phyloP scores from a whole-genome alignment of 2,797 vertebrate genomes.

The Discoglossus pictus region DNA sequence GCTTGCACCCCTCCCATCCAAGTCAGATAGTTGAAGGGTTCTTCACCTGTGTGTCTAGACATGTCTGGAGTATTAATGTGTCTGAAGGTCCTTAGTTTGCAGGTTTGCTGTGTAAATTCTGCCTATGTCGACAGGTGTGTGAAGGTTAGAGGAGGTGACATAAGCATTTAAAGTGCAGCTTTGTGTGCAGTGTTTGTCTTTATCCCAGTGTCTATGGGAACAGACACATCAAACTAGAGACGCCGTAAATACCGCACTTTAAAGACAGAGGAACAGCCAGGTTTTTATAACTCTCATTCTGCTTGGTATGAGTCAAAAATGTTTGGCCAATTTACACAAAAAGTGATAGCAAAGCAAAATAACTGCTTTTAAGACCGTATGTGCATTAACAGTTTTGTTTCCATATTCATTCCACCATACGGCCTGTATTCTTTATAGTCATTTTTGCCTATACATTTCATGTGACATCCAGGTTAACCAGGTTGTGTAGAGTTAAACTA shows the following conservation, averaged over 20 bases:
- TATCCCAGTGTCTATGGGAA: slow-evolving; percentile 53
- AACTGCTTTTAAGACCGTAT: too few relatives aligned
- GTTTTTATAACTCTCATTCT: slow-evolving; percentile 17
- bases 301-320: too few relatives aligned
- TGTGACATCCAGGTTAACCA: too few relatives aligned
- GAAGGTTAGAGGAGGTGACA: slow-evolving; percentile 55
- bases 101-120: slow-evolving; percentile 67
- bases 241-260: slow-evolving; percentile 16
- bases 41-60: slow-evolving; percentile 71
- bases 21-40: slow-evolving; percentile 71
- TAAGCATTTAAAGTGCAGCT: slow-evolving; percentile 48
- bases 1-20: slow-evolving; percentile 68
- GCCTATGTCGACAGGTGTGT: slow-evolving; percentile 60
- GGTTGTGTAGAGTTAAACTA: too few relatives aligned
- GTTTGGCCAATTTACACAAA: too few relatives aligned
- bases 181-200: slow-evolving; percentile 57
- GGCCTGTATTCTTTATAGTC: too few relatives aligned
- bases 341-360: too few relatives aligned
- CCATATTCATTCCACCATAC: too few relatives aligned
- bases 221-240: slow-evolving; percentile 40
- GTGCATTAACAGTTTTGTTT: too few relatives aligned
- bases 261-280: not conserved
- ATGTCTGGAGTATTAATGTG: slow-evolving; percentile 60
- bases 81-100: slow-evolving; percentile 62
- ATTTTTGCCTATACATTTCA: too few relatives aligned